These are phyloP conservation scores for Ailurus styani DNA, from an alignment of 2,113 vertebrate genomes.

Conservation along the genomic window DNA sequence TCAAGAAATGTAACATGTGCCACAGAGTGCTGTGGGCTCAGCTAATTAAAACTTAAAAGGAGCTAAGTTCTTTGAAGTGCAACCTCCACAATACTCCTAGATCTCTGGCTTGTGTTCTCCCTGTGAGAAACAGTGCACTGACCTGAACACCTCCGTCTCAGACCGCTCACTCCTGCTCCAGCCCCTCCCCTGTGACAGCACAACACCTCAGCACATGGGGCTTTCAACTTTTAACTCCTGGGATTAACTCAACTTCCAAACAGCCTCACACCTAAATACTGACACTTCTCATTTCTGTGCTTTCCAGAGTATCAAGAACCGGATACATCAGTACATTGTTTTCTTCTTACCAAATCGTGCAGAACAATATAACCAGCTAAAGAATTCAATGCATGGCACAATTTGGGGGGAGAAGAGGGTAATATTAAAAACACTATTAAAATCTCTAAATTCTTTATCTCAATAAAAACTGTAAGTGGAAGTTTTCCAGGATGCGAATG, in stretches of 20 bases:
- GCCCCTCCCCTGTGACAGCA: not conserved
- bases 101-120: not conserved
- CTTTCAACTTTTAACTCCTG: not conserved
- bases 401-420: not conserved
- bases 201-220: not conserved
- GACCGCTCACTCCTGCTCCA: not conserved
- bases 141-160: not conserved
- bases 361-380: not conserved
- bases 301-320: not conserved
- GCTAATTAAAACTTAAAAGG: not conserved
- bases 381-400: not conserved
- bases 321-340: not conserved
- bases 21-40: not conserved
- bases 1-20: not conserved
- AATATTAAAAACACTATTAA: not conserved
- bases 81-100: not conserved
- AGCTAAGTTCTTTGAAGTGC: not conserved
- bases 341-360: not conserved
- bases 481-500: not conserved
- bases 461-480: not conserved
- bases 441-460: not conserved
- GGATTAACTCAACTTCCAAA: not conserved
- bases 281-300: not conserved
- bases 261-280: not conserved
- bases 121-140: not conserved